Base-by-base conservation (phyloP, 2,113 vertebrate species). In the Fulmarus glacialis region DNA sequence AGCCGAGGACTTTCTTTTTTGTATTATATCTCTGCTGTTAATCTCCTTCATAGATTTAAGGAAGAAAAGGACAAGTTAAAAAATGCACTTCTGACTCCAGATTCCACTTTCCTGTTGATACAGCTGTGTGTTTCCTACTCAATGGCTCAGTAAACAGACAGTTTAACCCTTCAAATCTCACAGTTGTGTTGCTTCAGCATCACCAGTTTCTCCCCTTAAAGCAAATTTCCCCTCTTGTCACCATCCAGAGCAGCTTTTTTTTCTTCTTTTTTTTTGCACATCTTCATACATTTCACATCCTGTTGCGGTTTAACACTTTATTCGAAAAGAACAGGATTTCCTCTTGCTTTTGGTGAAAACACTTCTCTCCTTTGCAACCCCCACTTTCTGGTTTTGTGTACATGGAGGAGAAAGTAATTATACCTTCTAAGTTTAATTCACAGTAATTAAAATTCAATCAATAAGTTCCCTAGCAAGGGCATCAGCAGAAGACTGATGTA, bases 41-140 rank as follows among this genome's bases (percentile, higher is more conserved):
- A 91, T 91, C 45, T 94, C n/a, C 36, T 93, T 75, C 27, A 26
- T 42, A 45, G 53, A 59, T 78, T 50, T 68, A 45, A 79, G 66
- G 68, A 95, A 86, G 75, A 91, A 91, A 94, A 90, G 36, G 42
- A 62, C 79, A 92, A 48, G n/a, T 93, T 45, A 58, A 80, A 90
- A 93, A 95, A 60, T 62, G 52, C 30, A n/a, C 2, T 62, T 95
- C 64, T 93, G 75, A 87, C n/a, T 97, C 84, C 90, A 86, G 50
- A 87, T 60, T 73, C 81, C 6, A 42, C 18, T 58, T 94, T 91
- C 52, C 73, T 97, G 94, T 96, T 97, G 95, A 95, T 96, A 86
- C 95, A 98, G 95, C 96, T 97, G 97, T 85, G 48, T 71, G 47
- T 59, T 94, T 88, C 36, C 80, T 63, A 53, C 66, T 80, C 9